Conservation (phyloP, 1,140 invertebrate species). For the Drusus annulatus region DNA sequence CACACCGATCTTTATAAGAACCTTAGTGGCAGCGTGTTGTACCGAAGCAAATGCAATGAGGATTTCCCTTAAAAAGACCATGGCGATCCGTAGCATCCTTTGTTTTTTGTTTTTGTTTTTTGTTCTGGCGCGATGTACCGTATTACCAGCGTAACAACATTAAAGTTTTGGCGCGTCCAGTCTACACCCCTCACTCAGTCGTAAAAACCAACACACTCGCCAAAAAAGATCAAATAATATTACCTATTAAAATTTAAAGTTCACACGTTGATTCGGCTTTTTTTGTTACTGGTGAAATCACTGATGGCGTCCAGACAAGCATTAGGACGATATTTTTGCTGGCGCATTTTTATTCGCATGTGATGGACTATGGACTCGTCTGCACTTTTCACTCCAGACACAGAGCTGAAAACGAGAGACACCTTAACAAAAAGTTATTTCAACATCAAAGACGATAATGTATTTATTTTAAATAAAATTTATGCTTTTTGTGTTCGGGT, state of each 20-base stretch:
- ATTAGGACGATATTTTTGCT: slow-evolving; percentile 15
- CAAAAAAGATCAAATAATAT: no score
- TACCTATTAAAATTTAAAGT: no score
- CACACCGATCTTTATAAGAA: neutral
- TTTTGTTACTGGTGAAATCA: no score
- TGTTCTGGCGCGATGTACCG: slow-evolving; percentile 36
- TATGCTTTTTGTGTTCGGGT: no score
- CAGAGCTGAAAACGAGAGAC: neutral
- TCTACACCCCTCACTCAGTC: neutral
- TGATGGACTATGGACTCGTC: neutral
- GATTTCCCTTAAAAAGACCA: slow-evolving; percentile 55
- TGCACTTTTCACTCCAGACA: neutral
- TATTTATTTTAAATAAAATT: neutral
- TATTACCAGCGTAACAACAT: slow-evolving; percentile 30
- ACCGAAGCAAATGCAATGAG: slow-evolving; percentile 39
- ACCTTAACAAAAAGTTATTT: neutral
- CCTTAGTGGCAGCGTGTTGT: neutral
- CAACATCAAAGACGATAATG: neutral
- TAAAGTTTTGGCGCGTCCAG: neutral
- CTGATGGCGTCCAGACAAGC: neutral
- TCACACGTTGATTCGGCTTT: no score
- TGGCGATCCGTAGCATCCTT: slow-evolving; percentile 14
- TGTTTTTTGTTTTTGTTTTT: slow-evolving; percentile 45
- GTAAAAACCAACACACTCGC: no score
- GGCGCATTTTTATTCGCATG: slow-evolving; percentile 21